A percentile compares a stretch with the other conserved stretches of the same genome.
phyloP scores from a whole-genome alignment of 1,140 invertebrate genomes.

The Habropoda laboriosa region DNA sequence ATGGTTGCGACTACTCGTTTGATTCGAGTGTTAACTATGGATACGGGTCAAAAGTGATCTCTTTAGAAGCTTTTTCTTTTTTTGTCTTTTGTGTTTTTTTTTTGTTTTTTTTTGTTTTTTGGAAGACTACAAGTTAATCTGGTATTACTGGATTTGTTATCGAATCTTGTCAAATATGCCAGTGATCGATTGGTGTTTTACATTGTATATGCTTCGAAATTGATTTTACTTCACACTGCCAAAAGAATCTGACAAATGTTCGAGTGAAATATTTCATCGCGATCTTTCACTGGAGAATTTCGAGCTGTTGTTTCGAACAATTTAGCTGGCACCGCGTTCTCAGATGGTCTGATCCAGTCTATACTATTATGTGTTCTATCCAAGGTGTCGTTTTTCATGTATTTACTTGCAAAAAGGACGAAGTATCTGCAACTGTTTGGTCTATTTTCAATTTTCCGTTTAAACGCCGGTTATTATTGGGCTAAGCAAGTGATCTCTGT shows the following conservation, averaged over 20 bases:
- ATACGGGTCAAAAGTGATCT: not conserved
- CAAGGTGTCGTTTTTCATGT: not conserved
- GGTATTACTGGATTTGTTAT: not conserved
- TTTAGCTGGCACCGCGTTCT: slow-evolving; percentile 11
- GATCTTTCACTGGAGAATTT: not conserved
- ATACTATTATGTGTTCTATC: not conserved
- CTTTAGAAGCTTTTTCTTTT: too few relatives aligned
- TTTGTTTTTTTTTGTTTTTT: too few relatives aligned
- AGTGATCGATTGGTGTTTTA: not conserved
- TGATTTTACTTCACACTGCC: too few relatives aligned
- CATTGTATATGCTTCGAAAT: too few relatives aligned
- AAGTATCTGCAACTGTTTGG: not conserved
- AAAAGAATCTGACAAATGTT: too few relatives aligned
- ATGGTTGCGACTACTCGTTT: not conserved
- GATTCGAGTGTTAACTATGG: slow-evolving; percentile 48
- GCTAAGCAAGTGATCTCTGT: not conserved
- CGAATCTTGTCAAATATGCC: not conserved
- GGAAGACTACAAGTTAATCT: not conserved
- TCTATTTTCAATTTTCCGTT: not conserved
- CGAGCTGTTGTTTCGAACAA: not conserved
- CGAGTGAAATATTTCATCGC: too few relatives aligned
- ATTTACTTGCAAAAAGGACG: not conserved
- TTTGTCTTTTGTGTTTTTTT: too few relatives aligned
- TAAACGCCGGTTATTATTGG: not conserved
- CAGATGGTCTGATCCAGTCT: not conserved